phyloP scores from a whole-genome alignment of 2,888 invertebrate genomes.

The Stenchaetothrips biformis region DNA sequence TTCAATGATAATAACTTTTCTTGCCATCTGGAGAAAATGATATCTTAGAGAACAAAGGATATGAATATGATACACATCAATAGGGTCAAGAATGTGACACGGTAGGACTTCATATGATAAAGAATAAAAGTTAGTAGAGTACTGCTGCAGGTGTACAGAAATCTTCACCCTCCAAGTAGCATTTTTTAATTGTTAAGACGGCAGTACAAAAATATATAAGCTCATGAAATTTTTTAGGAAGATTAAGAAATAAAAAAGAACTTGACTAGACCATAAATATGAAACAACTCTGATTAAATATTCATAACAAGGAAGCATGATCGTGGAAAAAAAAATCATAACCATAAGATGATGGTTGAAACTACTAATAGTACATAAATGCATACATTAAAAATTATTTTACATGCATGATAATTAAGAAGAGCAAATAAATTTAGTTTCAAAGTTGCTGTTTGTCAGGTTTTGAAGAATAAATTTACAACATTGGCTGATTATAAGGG shows the following conservation, averaged over 20 bases:
- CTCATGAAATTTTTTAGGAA: background rate
- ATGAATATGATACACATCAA: background rate
- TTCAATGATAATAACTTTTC: too few species aligned
- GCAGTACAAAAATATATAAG: conserved; percentile 3
- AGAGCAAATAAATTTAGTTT: background rate
- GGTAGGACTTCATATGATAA: background rate
- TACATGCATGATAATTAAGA: background rate
- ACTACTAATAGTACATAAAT: background rate
- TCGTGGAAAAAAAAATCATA: background rate
- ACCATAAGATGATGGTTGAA: background rate
- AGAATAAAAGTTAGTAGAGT: background rate
- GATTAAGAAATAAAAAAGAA: background rate
- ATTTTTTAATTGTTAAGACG: too few species aligned
- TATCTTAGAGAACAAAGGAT: too few species aligned
- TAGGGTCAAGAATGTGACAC: background rate
- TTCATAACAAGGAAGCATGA: background rate
- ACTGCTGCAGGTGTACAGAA: background rate
- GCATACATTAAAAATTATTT: background rate
- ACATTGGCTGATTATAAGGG: too few species aligned
- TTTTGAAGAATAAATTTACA: too few species aligned
- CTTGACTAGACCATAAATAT: conserved; percentile 8
- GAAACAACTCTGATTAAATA: background rate
- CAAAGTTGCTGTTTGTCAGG: background rate
- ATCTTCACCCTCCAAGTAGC: too few species aligned
- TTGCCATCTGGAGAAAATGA: too few species aligned